Percentiles rank a stretch among this genome's conserved stretches.
Conservation (phyloP, 2,888 invertebrate species). For the Aporophyla lueneburgensis region DNA sequence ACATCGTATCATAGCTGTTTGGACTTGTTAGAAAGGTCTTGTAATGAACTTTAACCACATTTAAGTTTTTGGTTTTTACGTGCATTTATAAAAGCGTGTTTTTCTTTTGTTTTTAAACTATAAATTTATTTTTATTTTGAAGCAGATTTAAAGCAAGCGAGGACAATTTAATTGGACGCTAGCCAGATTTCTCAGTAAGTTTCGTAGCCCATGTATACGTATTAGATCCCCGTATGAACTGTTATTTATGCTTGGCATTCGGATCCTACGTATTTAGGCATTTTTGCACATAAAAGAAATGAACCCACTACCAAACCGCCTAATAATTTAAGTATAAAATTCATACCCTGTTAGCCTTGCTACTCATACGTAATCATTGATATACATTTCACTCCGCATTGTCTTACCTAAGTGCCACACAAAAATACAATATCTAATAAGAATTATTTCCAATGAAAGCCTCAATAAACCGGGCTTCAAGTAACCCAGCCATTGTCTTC, state of each 20-base stretch:
- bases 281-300: background rate
- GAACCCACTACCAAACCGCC: background rate
- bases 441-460: slow-evolving; percentile 26
- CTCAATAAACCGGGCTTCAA: slow-evolving; percentile 45
- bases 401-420: slow-evolving; percentile 9
- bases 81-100: no score
- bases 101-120: no score
- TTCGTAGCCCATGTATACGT: background rate
- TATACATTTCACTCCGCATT: slow-evolving; percentile 16
- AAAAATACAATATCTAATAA: slow-evolving; percentile 38
- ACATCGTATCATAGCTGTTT: no score
- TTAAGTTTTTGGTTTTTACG: no score
- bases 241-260: background rate
- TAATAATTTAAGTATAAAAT: background rate
- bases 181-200: background rate
- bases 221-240: no score
- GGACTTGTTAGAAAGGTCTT: no score
- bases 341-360: background rate
- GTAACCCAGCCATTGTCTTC: slow-evolving; percentile 55
- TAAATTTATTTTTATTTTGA: background rate
- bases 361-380: background rate
- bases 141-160: no score
- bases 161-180: no score
- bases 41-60: no score
- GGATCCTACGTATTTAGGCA: background rate